These are phyloP conservation scores for Rhyzopertha dominica DNA, from an alignment of 1,140 invertebrate genomes.

Conservation along the genomic window DNA sequence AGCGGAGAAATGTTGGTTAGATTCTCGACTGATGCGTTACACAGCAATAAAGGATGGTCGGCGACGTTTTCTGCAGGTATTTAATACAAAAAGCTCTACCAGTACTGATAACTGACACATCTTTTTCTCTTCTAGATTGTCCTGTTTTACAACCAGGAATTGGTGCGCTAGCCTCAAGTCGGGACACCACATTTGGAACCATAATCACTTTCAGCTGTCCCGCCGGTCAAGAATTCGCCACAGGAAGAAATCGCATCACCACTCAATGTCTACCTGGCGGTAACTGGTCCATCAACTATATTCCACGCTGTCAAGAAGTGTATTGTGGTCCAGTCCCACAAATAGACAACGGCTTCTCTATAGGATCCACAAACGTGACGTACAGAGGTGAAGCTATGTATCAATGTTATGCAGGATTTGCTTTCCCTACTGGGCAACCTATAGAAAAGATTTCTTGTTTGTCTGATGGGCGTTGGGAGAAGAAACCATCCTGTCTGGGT, in stretches of 20 bases:
- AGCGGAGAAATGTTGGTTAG: slow-evolving; percentile 87
- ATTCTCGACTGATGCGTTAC: slow-evolving; percentile 83
- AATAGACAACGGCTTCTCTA: slow-evolving; percentile 96
- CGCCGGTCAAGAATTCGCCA: slow-evolving; percentile 90
- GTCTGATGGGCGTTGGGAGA: slow-evolving; percentile 85
- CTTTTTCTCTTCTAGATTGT: slow-evolving; percentile 65
- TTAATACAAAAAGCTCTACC: background rate
- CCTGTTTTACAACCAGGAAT: slow-evolving; percentile 76
- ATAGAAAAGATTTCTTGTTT: slow-evolving; percentile 86
- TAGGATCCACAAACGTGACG: slow-evolving; percentile 91
- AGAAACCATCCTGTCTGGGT: slow-evolving; percentile 84
- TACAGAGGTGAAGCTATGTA: slow-evolving; percentile 90
- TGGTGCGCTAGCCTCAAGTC: slow-evolving; percentile 81
- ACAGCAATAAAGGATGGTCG: slow-evolving; percentile 78
- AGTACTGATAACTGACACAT: background rate
- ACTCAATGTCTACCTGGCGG: slow-evolving; percentile 85
- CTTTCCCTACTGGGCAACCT: slow-evolving; percentile 80
- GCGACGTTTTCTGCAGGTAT: slow-evolving; percentile 87
- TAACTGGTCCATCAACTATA: slow-evolving; percentile 88
- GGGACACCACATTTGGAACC: slow-evolving; percentile 89
- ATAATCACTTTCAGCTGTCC: slow-evolving; percentile 87
- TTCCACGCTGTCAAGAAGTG: slow-evolving; percentile 94
- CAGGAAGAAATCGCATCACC: slow-evolving; percentile 75
- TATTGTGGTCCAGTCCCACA: slow-evolving; percentile 96
- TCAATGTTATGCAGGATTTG: slow-evolving; percentile 95